Percentiles rank a stretch among this genome's conserved stretches.
These are phyloP conservation scores for Notamacropus eugenii DNA, from an alignment of 2,797 vertebrate species.

Conservation along the genomic window DNA sequence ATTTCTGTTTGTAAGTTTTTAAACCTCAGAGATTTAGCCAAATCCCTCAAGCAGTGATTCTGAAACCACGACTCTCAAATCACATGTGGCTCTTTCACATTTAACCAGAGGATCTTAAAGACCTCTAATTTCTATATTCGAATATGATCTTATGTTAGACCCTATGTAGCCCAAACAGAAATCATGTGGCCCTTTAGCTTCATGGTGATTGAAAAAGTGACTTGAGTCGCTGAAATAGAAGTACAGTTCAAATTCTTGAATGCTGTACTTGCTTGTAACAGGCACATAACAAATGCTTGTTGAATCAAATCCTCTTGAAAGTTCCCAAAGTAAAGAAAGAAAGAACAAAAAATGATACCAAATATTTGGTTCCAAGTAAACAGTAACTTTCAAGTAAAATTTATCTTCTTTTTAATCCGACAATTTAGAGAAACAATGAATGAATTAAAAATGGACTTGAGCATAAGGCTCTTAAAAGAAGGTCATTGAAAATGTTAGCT, in stretches of 20 bases:
- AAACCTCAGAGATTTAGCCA: conserved; percentile 39
- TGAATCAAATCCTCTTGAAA: neutral
- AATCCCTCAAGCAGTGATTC: conserved; percentile 41
- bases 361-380: neutral
- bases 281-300: neutral
- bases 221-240: neutral
- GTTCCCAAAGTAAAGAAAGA: neutral
- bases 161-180: conserved; percentile 23
- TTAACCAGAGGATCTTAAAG: conserved; percentile 53
- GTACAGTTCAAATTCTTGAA: conserved; percentile 7
- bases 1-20: conserved; percentile 54
- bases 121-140: conserved; percentile 41
- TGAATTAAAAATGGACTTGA: conserved; percentile 61
- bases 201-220: conserved; percentile 10
- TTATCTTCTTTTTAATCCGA: neutral
- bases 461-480: conserved; percentile 81
- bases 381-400: neutral
- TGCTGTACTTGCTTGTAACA: neutral
- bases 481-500: conserved; percentile 81
- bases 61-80: neutral
- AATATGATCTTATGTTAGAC: conserved; percentile 40
- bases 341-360: neutral
- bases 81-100: conserved; percentile 55
- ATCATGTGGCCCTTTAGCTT: conserved; percentile 2
- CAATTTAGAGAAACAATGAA: conserved; percentile 29